These are phyloP conservation scores for Heteropelma amictum DNA, from an alignment of 2,888 invertebrate species.

Conservation along the genomic window DNA sequence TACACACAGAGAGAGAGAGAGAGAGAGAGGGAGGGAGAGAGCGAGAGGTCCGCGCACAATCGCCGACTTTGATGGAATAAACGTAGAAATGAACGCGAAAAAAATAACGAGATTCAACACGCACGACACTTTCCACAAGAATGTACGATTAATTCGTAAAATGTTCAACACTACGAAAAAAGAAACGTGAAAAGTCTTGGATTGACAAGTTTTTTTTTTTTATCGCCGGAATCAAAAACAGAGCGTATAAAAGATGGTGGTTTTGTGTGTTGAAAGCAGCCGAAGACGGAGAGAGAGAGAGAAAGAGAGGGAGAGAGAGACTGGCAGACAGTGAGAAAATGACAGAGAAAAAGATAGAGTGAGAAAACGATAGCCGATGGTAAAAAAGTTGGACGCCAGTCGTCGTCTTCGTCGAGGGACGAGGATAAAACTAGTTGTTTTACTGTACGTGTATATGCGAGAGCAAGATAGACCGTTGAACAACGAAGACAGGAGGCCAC, in stretches of 20 bases:
- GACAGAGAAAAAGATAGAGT: constrained; percentile 52
- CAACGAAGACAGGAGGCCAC: constrained; percentile 63
- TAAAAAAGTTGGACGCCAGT: constrained; percentile 45
- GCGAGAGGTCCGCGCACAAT: constrained; percentile 53
- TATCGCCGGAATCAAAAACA: constrained; percentile 32
- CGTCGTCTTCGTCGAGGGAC: constrained; percentile 18
- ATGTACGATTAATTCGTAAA: neutral
- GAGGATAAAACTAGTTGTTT: constrained; percentile 25
- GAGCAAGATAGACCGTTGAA: constrained; percentile 32
- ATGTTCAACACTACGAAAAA: neutral
- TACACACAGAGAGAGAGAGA: constrained; percentile 17
- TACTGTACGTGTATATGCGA: constrained; percentile 33
- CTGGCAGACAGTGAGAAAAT: constrained; percentile 43
- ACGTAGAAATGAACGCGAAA: neutral
- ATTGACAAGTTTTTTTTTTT: constrained; percentile 29
- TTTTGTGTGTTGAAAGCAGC: constrained; percentile 16
- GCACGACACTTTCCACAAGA: constrained; percentile 5
- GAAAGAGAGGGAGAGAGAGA: constrained; percentile 25
- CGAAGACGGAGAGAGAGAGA: constrained; percentile 40
- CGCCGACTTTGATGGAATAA: constrained; percentile 76
- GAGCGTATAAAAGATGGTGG: constrained; percentile 38
- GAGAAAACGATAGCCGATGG: constrained; percentile 29
- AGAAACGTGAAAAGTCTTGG: neutral
- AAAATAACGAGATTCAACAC: neutral
- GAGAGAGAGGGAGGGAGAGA: constrained; percentile 76